Base-by-base conservation (phyloP, 2,797 vertebrate species). In the Remorina albescens region DNA sequence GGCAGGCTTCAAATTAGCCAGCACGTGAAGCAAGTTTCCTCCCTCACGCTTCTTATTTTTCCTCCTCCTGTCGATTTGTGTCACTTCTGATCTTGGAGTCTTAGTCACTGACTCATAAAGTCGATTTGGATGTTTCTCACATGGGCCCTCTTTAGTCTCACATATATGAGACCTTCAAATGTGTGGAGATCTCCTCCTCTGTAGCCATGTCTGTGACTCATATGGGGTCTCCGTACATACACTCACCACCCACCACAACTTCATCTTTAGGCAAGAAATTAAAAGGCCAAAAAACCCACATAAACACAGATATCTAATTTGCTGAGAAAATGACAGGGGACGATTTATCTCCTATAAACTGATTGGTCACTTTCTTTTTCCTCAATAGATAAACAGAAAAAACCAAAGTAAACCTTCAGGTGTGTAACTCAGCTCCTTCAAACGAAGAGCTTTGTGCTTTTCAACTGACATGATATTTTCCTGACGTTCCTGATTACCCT, bases 1-100 rank as follows among this genome's bases (percentile, higher is more conserved):
- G 84, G 67, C 86, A 90, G 81, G 84, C 90, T 89, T 86, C 88
- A 88, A 88, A 91, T 86, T 76, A 89, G 80, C 74, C 84, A 79
- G 82, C 63, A 72, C 89, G 85, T 91, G 81, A 80, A 58, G 74
- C 68, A 54, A 47, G 37, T 34, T 73, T 53, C 67, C 77, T 54
- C 71, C 58, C 70, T 76, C 66, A n/a, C 42, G 61, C 68, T 44
- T 60, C 5, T 26, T 61, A 61, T 73, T 47, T 44, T 60, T 37
- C 42, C 64, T 71, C 69, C 74, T 81, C 78, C 75, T 21, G 71
- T 83, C 51, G 76, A 79, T 79, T 81, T 81, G 71, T 81, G 72
- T 81, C 80, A 84, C 79, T 81, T 71, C 65, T 53, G 55, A 56
- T 75, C 74, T 77, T 49, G n/a, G 63, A 71, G 78, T 83, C 77